phyloP scores from a whole-genome alignment of 2,113 vertebrate genomes.

The Talpa occidentalis region DNA sequence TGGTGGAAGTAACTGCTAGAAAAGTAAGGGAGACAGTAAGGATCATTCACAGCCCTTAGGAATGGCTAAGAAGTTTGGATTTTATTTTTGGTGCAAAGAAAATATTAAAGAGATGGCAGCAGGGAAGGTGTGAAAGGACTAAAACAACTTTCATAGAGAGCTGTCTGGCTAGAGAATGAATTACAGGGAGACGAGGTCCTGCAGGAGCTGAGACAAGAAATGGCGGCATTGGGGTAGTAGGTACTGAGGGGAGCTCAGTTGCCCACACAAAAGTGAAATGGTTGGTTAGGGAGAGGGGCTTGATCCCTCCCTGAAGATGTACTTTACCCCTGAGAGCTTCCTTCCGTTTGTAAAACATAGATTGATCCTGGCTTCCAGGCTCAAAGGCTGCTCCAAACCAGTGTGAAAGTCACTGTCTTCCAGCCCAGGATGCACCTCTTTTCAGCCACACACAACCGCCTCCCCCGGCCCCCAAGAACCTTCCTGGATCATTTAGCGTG shows the following conservation, averaged over 20 bases:
- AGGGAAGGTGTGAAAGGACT: not conserved
- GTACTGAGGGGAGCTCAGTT: rapidly evolving
- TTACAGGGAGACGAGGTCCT: not conserved
- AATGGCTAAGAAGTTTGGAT: not conserved
- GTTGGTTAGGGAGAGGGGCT: rapidly evolving
- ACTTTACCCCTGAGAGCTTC: not conserved
- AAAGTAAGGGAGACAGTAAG: not conserved
- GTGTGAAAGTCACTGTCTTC: not conserved
- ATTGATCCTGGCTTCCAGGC: not conserved
- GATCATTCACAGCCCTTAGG: not conserved
- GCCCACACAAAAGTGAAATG: rapidly evolving
- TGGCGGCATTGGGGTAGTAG: rapidly evolving
- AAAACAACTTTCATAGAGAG: not conserved
- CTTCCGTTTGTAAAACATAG: not conserved
- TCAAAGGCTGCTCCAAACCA: not conserved
- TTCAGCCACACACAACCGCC: not conserved
- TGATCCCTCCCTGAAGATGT: rapidly evolving
- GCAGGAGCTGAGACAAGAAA: not conserved
- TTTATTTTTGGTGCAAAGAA: not conserved
- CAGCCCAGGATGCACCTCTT: not conserved
- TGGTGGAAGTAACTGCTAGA: not conserved
- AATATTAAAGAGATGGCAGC: not conserved
- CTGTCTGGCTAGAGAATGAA: not conserved
- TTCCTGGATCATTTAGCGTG: not conserved
- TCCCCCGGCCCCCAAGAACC: not conserved